These are phyloP conservation scores for Heliothis virescens DNA, from an alignment of 1,140 invertebrate species.

Conservation along the genomic window DNA sequence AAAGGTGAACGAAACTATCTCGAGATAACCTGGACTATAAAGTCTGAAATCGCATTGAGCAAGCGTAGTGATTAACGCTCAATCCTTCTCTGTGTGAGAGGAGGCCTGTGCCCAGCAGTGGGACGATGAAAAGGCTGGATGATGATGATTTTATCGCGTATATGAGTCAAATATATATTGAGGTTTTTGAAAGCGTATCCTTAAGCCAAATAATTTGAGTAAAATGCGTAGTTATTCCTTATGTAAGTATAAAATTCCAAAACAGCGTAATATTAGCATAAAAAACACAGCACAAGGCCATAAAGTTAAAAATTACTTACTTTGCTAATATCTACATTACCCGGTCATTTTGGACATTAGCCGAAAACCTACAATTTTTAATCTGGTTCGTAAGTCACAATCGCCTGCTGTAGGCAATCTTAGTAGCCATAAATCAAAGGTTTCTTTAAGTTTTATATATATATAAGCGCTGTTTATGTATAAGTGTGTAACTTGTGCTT, in stretches of 20 bases:
- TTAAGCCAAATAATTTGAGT: background rate
- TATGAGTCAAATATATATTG: too few relatives aligned
- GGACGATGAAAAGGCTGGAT: too few relatives aligned
- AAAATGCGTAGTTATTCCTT: too few relatives aligned
- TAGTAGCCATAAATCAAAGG: conserved; percentile 48
- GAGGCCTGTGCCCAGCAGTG: too few relatives aligned
- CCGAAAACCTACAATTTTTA: conserved; percentile 32
- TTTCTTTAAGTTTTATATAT: conserved; percentile 54
- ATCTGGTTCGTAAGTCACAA: conserved; percentile 29
- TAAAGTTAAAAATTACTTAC: background rate
- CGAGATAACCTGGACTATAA: too few relatives aligned
- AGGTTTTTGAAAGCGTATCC: too few relatives aligned
- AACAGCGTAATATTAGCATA: background rate
- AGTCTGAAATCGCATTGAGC: too few relatives aligned
- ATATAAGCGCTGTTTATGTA: conserved; percentile 56
- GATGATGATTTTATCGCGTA: too few relatives aligned
- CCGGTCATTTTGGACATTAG: conserved; percentile 13
- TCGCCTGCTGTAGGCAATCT: conserved; percentile 39
- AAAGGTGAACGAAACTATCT: too few relatives aligned
- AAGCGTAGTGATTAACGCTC: too few relatives aligned
- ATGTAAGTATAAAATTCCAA: background rate
- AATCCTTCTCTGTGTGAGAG: too few relatives aligned
- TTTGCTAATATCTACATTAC: conserved; percentile 17
- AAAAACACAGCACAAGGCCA: background rate
- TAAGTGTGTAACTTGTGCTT: conserved; percentile 72